Evolutionary conservation across 2,113 vertebrate genomes (phyloP).

Genomic region (Etheostoma cragini): DNA sequence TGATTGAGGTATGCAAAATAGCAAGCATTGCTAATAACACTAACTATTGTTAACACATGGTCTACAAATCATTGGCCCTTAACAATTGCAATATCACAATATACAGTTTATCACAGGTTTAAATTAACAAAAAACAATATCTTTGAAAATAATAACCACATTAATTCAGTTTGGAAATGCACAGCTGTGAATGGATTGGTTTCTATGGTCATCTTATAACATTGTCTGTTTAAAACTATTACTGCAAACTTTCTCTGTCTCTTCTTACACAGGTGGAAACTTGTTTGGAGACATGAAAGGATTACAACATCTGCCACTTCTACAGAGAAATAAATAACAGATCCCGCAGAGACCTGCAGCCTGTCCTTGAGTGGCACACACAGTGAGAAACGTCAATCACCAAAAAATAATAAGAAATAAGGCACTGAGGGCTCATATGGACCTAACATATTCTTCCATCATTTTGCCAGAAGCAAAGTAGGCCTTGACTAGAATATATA

Average conservation of each 20-base stretch:
- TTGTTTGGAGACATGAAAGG: not conserved
- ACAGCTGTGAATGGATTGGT: not conserved
- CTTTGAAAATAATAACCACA: not conserved
- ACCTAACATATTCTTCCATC: not conserved
- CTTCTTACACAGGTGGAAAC: not conserved
- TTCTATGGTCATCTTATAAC: not conserved
- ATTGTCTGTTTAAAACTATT: not conserved
- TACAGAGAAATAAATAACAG: constrained; percentile 26
- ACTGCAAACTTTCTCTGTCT: not conserved
- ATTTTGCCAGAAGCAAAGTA: not conserved
- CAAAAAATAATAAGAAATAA: constrained; percentile 4
- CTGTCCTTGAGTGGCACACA: constrained; percentile 21
- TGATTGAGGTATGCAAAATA: not conserved
- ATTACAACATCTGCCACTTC: not conserved
- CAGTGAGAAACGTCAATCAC: not conserved
- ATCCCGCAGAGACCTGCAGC: not conserved
- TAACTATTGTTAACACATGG: not conserved
- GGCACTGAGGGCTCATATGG: constrained; percentile 4
- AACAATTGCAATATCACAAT: not conserved
- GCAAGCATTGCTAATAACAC: not conserved
- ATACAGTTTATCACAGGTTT: not conserved
- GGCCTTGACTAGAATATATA: not conserved
- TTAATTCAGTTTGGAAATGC: not conserved
- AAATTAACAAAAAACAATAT: not conserved
- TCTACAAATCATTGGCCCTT: not conserved